phyloP scores from a whole-genome alignment of 2,888 invertebrate genomes.

The Apoderus coryli region DNA sequence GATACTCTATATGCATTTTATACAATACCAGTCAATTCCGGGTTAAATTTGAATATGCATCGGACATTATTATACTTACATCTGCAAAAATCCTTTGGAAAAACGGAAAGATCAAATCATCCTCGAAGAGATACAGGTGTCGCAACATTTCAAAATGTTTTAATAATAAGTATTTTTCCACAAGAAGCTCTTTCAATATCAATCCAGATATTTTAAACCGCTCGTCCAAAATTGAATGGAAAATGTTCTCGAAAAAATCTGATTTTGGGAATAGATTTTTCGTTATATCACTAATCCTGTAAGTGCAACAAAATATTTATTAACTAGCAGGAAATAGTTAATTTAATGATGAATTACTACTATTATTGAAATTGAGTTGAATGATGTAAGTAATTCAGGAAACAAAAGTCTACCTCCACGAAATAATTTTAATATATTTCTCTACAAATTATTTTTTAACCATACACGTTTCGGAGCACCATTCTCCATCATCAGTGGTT shows the following conservation, averaged over 20 bases:
- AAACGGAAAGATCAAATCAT: slow-evolving; percentile 29
- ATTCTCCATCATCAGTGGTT: too few species aligned
- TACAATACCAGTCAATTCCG: too few species aligned
- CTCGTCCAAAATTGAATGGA: slow-evolving; percentile 23
- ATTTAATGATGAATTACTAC: not conserved
- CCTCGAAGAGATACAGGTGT: slow-evolving; percentile 28
- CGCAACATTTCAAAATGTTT: slow-evolving; percentile 27
- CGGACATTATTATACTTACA: slow-evolving; percentile 17
- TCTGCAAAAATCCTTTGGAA: slow-evolving; percentile 27
- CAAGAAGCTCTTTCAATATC: slow-evolving; percentile 27
- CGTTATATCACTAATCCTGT: slow-evolving; percentile 26
- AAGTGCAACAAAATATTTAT: too few species aligned
- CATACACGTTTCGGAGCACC: too few species aligned
- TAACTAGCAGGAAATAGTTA: slow-evolving; percentile 5
- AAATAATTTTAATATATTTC: too few species aligned
- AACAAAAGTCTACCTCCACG: too few species aligned
- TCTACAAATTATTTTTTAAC: too few species aligned
- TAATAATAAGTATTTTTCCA: slow-evolving; percentile 26
- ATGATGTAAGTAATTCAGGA: too few species aligned
- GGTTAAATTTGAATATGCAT: too few species aligned
- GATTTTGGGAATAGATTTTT: slow-evolving; percentile 25
- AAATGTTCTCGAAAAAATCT: slow-evolving; percentile 24
- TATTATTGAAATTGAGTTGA: slow-evolving; percentile 3
- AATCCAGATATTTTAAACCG: slow-evolving; percentile 27
- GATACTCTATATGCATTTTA: too few species aligned